Evolutionary conservation across 2,888 invertebrate genomes (phyloP).

Genomic region (Polydrusus cervinus): DNA sequence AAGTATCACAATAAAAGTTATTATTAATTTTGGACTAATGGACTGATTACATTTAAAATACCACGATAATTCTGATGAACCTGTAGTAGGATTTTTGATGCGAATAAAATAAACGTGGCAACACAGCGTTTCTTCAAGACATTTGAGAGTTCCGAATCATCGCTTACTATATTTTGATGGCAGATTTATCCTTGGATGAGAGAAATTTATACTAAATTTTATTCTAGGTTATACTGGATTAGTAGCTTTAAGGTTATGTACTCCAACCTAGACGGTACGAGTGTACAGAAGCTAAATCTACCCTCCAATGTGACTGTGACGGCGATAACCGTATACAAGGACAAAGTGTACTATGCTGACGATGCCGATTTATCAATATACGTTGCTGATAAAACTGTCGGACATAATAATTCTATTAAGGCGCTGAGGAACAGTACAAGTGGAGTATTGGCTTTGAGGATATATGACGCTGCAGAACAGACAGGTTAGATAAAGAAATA

Average conservation of each 20-base stretch:
- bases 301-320: constrained; percentile 72
- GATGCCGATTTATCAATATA: constrained; percentile 79
- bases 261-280: constrained; percentile 62
- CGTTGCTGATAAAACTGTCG: constrained; percentile 76
- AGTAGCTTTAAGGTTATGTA: constrained; percentile 76
- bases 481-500: constrained; percentile 66
- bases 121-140: too few relatives aligned
- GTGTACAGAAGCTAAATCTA: constrained; percentile 63
- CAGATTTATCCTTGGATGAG: too few relatives aligned
- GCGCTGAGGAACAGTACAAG: constrained; percentile 72
- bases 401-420: constrained; percentile 67
- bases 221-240: constrained; percentile 80
- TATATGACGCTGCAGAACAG: constrained; percentile 82
- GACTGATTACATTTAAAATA: too few relatives aligned
- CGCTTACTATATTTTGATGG: too few relatives aligned
- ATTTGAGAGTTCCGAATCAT: too few relatives aligned
- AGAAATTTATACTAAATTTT: not conserved
- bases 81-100: too few relatives aligned
- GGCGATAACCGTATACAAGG: constrained; percentile 80
- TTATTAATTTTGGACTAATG: too few relatives aligned
- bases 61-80: too few relatives aligned
- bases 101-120: too few relatives aligned
- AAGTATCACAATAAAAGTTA: too few relatives aligned
- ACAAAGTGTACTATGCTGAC: constrained; percentile 81
- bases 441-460: constrained; percentile 77